Evolutionary conservation across 2,113 vertebrate genomes (phyloP).

Genomic region (Coregonus clupeaformis): DNA sequence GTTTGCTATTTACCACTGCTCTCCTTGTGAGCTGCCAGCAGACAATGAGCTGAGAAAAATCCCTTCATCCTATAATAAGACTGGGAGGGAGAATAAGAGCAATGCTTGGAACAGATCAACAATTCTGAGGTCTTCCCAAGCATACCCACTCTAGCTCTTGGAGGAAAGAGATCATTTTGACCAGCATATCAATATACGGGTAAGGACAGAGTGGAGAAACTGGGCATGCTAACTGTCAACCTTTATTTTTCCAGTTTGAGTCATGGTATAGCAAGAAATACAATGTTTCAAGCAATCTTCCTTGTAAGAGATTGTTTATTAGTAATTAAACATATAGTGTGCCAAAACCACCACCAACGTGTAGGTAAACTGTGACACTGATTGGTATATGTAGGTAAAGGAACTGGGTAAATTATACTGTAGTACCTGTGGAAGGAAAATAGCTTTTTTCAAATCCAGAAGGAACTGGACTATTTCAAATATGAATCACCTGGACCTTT

Average conservation of each 20-base stretch:
- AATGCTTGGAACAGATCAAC: not conserved
- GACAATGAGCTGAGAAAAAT: not conserved
- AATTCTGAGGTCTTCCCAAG: too few species aligned
- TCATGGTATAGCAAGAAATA: too few species aligned
- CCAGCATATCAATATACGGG: too few species aligned
- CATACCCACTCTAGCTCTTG: too few species aligned
- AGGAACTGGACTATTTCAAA: constrained; percentile 44
- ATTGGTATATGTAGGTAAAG: not conserved
- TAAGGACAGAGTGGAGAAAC: too few species aligned
- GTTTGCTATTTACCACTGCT: not conserved
- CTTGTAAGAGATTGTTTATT: too few species aligned
- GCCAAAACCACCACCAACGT: too few species aligned
- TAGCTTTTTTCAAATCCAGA: constrained; percentile 28
- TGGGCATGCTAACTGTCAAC: too few species aligned
- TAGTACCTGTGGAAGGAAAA: constrained; percentile 16
- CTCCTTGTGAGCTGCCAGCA: not conserved
- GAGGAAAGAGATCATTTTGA: too few species aligned
- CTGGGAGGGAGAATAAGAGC: not conserved
- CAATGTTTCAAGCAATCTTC: not conserved
- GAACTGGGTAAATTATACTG: constrained; percentile 2
- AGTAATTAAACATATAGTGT: too few species aligned
- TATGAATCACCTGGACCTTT: constrained; percentile 43
- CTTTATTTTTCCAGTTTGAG: too few species aligned
- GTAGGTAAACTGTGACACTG: too few species aligned
- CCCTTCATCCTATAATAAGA: not conserved